Evolutionary conservation across 2,888 invertebrate genomes (phyloP).

Genomic region (Rhaphigaster nebulosa): DNA sequence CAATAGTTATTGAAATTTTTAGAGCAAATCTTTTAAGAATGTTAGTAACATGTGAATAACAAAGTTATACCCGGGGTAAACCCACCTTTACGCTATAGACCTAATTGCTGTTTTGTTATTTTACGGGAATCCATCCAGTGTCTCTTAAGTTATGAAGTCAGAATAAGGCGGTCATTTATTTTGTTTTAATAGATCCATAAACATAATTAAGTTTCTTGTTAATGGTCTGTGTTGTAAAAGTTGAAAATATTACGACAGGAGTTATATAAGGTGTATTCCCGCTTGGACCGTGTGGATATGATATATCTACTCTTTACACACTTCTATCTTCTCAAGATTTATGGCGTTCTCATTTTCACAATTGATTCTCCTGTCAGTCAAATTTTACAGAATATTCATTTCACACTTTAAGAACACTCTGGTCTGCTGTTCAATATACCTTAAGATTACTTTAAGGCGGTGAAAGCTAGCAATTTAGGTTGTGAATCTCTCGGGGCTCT

Average conservation of each 20-base stretch:
- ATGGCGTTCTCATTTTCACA: background rate
- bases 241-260: background rate
- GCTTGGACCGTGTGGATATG: background rate
- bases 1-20: too few species aligned
- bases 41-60: too few species aligned
- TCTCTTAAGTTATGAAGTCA: background rate
- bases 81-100: background rate
- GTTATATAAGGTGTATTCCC: background rate
- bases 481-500: too few species aligned
- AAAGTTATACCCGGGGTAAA: too few species aligned
- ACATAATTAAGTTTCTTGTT: background rate
- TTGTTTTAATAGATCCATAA: background rate
- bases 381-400: background rate
- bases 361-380: background rate
- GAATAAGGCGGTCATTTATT: background rate
- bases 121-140: background rate
- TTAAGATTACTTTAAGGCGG: background rate
- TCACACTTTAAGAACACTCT: background rate
- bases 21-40: too few species aligned
- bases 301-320: background rate
- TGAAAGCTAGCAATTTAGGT: too few species aligned
- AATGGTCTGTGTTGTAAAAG: background rate
- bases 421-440: background rate
- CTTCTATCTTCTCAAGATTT: background rate
- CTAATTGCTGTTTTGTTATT: background rate